Evolutionary conservation across 2,888 invertebrate genomes (phyloP), one percentile per base, ranked within the genome.

Genomic region (Aphodius granarius): DNA sequence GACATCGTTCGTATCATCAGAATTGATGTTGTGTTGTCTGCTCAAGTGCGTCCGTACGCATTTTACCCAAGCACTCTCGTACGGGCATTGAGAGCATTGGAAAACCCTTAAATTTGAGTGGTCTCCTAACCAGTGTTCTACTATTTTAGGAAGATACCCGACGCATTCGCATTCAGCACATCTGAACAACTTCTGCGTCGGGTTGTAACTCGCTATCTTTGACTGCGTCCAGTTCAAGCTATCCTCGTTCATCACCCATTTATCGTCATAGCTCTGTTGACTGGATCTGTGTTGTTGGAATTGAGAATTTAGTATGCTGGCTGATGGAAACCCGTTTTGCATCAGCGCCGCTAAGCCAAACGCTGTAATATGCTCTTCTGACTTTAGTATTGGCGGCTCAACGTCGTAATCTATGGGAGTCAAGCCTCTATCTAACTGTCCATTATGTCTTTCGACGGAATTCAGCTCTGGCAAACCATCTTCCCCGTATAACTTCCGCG

Each of bases 401-500:
- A 87, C 86, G 75, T 88, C 88, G 79, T 88, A 88, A 78, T 91
- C 91, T 78, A 87, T 90, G 2, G 85, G 84, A 19, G 86, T 85
- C 78, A 87, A 79, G 43, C 86, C 85, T 18, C 87, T 82, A 74
- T 86, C 86, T 80, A 86, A 86, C 43, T 83, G 80, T 16, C 83
- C 83, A 21, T 84, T 81, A 23, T 78, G 79, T 63, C 86, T 80
- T 73, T 87, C 87, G 16, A 83, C 84, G 20, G 83, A 80, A 74
- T 83, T 83, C 74, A 87, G 81, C 79, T 88, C 88, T 23, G 88
- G 87, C 76, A 88, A 81, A 65, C 88, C 88, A 87, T 96, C 95
- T 87, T 95, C 95, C 79, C 96, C 96, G 88, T 96, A 96, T 81
- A 96, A 90, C 89, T 96, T 96, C 87, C 95, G 92, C 79, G 96